phyloP scores from a whole-genome alignment of 1,140 invertebrate species.

The Drosophila nikananu region DNA sequence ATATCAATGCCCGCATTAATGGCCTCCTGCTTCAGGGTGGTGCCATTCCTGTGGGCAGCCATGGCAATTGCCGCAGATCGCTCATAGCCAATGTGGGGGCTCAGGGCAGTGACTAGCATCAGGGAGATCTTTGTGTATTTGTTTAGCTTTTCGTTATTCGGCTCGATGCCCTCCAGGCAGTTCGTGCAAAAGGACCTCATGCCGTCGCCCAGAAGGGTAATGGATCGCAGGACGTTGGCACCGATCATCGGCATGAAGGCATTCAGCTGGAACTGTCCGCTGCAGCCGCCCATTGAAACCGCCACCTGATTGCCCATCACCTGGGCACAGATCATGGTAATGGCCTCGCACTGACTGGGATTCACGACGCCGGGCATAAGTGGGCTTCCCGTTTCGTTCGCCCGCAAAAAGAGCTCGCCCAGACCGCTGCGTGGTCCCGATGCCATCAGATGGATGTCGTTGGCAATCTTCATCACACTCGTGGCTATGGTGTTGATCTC shows the following conservation, averaged over 20 bases:
- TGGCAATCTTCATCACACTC: conserved; percentile 99
- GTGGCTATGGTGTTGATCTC: conserved; percentile 96
- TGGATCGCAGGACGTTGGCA: conserved; percentile 96
- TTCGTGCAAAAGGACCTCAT: conserved; percentile 95
- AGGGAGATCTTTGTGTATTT: conserved; percentile 95
- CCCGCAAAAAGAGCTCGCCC: conserved; percentile 96
- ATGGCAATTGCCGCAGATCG: conserved; percentile 98
- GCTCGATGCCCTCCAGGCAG: conserved; percentile 95
- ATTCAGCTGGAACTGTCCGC: conserved; percentile 99
- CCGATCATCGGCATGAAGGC: conserved; percentile 99
- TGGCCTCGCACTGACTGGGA: conserved; percentile 98
- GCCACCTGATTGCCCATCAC: conserved; percentile 99
- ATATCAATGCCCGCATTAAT: conserved; percentile 93
- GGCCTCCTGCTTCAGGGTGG: conserved; percentile 95
- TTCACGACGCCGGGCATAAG: conserved; percentile 99
- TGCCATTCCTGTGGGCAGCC: conserved; percentile 96
- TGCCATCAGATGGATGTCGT: conserved; percentile 97
- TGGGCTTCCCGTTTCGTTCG: conserved; percentile 98
- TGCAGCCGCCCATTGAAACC: conserved; percentile 94
- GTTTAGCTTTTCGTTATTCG: conserved; percentile 92
- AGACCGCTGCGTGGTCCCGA: conserved; percentile 98
- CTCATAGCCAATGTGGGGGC: conserved; percentile 99
- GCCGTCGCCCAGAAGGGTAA: conserved; percentile 94
- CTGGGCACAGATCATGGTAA: conserved; percentile 99
- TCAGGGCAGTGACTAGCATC: conserved; percentile 98